A percentile compares a stretch with the other conserved stretches of the same genome.
Conservation (phyloP, 2,888 invertebrate genomes). For the Spialia ferax region DNA sequence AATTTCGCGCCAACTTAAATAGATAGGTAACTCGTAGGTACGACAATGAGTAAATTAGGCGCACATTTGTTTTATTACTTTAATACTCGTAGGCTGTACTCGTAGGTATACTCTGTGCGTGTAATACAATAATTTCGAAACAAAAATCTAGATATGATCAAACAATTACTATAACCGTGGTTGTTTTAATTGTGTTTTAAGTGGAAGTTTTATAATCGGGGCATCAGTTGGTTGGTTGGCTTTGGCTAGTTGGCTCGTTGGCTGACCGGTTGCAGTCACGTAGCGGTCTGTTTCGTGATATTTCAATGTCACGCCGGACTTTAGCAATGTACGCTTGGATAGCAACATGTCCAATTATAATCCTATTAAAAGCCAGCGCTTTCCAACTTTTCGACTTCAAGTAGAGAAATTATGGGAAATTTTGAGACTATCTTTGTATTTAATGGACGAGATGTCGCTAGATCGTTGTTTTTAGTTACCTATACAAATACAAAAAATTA, state of each 20-base stretch:
- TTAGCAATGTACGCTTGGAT: constrained; percentile 30
- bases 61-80: not conserved
- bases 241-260: not conserved
- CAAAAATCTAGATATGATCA: constrained; percentile 34
- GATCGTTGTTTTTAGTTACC: no score
- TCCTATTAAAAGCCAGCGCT: constrained; percentile 35
- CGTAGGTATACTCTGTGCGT: constrained; percentile 16
- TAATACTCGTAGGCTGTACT: no score
- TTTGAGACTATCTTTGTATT: no score
- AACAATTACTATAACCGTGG: constrained; percentile 40
- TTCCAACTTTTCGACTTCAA: constrained; percentile 17
- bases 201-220: constrained; percentile 44
- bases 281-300: constrained; percentile 41
- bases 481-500: no score
- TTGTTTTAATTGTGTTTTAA: constrained; percentile 45
- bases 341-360: constrained; percentile 44
- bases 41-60: not conserved
- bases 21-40: no score
- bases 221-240: constrained; percentile 22
- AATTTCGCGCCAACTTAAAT: no score
- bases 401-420: not conserved
- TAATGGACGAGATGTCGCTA: no score
- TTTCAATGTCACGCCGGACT: constrained; percentile 44
- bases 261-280: constrained; percentile 28
- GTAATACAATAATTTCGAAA: constrained; percentile 38